Conservation (phyloP, 64 coral and sea anemone species). For the Stichodactyla helianthus region DNA sequence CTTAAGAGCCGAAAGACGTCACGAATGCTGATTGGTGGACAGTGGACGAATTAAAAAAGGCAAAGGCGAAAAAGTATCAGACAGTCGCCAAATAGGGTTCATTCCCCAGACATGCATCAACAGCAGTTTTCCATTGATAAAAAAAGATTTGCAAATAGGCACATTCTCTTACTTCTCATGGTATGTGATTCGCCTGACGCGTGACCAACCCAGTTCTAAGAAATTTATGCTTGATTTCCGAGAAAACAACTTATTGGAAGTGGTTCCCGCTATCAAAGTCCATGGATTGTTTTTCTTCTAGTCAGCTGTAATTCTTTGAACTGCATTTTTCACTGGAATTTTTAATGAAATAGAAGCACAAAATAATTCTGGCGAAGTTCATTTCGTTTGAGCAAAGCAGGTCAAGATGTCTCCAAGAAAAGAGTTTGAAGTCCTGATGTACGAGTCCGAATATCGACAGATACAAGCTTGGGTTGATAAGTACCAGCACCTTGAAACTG, state of each 20-base stretch:
- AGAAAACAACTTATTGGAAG: background rate
- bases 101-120: background rate
- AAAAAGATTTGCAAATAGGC: background rate
- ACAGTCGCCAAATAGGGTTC: too few relatives aligned
- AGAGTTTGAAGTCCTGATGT: constrained; percentile 28
- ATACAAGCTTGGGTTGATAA: constrained; percentile 62
- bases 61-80: too few relatives aligned
- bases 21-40: too few relatives aligned
- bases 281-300: background rate
- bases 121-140: background rate
- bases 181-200: background rate
- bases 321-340: background rate
- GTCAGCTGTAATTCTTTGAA: background rate
- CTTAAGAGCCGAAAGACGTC: too few relatives aligned
- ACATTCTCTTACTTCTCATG: background rate
- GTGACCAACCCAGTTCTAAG: background rate
- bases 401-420: background rate
- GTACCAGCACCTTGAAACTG: constrained; percentile 54
- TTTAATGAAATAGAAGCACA: background rate
- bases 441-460: constrained; percentile 41
- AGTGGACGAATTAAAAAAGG: too few relatives aligned
- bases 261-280: background rate
- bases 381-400: background rate
- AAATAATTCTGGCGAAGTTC: background rate
- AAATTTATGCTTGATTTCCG: background rate